Conservation (phyloP, 2,888 invertebrate genomes). For the Bruchidius siliquastri region DNA sequence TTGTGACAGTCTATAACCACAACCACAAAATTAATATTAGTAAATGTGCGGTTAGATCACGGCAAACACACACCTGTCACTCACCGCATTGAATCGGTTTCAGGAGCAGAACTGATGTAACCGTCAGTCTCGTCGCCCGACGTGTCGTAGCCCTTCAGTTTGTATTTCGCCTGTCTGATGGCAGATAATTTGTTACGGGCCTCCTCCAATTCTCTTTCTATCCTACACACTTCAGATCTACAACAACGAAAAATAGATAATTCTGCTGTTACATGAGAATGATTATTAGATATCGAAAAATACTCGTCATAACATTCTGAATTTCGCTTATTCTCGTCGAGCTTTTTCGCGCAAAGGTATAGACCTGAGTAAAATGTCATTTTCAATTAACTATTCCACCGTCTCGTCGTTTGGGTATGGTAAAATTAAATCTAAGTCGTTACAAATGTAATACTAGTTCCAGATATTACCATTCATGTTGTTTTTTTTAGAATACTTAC, state of each 20-base stretch:
- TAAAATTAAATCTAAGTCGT: no score
- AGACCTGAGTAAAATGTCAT: no score
- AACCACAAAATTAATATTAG: background rate
- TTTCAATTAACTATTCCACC: no score
- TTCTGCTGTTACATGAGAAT: no score
- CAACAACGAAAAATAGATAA: constrained; percentile 6
- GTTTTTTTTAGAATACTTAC: no score
- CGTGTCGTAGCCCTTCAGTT: constrained; percentile 62
- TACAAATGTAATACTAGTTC: no score
- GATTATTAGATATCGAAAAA: no score
- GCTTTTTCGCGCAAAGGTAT: no score
- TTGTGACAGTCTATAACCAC: background rate
- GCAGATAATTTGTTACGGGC: constrained; percentile 86
- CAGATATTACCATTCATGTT: no score
- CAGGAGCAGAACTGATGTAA: constrained; percentile 45
- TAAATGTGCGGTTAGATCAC: constrained; percentile 12
- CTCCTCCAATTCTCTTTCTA: constrained; percentile 89
- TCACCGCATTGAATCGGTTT: constrained; percentile 46
- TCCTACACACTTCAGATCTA: constrained; percentile 82
- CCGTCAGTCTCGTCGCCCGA: constrained; percentile 64
- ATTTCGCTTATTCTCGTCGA: no score
- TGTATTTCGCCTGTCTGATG: constrained; percentile 90
- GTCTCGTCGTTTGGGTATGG: no score
- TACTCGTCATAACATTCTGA: no score
- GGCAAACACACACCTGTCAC: constrained; percentile 42